phyloP scores from a whole-genome alignment of 2,113 vertebrate genomes.

The western clawed frog (Xenopus tropicalis) region UCB_Xtro_10.0 CM004444.2:154352501-154353000 shows the following conservation, averaged over 20 bases:
- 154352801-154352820: constrained; percentile 92
- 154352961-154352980: constrained; percentile 85
- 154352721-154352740: constrained; percentile 88
- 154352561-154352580: too few species aligned
- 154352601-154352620: too few species aligned
- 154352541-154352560: too few species aligned
- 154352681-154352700: constrained; percentile 94
- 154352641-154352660: too few species aligned
- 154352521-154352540: too few species aligned
- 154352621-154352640: too few species aligned
- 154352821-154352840: constrained; percentile 94
- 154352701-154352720: constrained; percentile 95
- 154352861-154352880: constrained; percentile 95
- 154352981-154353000: constrained; percentile 91
- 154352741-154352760: constrained; percentile 97
- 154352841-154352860: constrained; percentile 94
- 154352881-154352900: constrained; percentile 85
- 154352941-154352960: constrained; percentile 84
- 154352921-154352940: constrained; percentile 86
- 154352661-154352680: too few species aligned
- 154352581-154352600: too few species aligned
- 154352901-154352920: constrained; percentile 90
- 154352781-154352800: constrained; percentile 91
- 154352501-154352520: too few species aligned
- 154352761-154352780: constrained; percentile 97